Base-by-base conservation (phyloP, 2,113 vertebrate species). In the Malurus elegans region DNA sequence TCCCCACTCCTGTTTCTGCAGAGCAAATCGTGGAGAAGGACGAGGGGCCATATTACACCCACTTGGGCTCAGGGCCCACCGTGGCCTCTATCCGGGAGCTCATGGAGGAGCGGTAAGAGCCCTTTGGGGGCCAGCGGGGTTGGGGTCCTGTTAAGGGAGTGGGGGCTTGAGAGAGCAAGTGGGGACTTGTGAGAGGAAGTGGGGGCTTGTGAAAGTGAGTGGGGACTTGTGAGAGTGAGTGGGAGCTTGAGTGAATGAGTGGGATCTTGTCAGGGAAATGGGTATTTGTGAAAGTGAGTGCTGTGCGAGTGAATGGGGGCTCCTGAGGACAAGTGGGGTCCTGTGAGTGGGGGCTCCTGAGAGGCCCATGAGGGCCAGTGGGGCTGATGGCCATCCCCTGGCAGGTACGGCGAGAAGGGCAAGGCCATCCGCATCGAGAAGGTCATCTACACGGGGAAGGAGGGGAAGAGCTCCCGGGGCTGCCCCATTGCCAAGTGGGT, bases 401-500 rank as follows among this genome's bases (percentile, higher is more conserved):
- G 50, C 96, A 99, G 99, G 97, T 99, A 98, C 14, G 99, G 99
- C 9, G 98, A 99, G 97, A 99, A 99, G 92, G 99, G 99, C 31
- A 98, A 99, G 14, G 99, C 99, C 89, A 93, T 99, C 94, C 98
- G 99, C 65, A 99, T 99, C 5, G 99, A 99, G 96, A 99, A 99
- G 98, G 99, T 99, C 95, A 96, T 99, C 92, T 99, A 99, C 97
- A 99, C 99, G 0, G 99, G 99, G 61, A 98, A 98, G 96, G 99
- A 99, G 82, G 99, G 99, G 31, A 99, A 99, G 98, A 99, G 99
- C 97, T 99, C 99, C 28, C 98, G 98, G 18, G 99, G 99, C 95
- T 99, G 99, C 95, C 99, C 99, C 72, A 99, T 99, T 23, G 99
- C 99, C 53, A 99, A 99, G 97, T 99, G 99, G 99, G 99, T 99